phyloP scores from a whole-genome alignment of 1,140 invertebrate genomes.

The Riptortus pedestris region DNA sequence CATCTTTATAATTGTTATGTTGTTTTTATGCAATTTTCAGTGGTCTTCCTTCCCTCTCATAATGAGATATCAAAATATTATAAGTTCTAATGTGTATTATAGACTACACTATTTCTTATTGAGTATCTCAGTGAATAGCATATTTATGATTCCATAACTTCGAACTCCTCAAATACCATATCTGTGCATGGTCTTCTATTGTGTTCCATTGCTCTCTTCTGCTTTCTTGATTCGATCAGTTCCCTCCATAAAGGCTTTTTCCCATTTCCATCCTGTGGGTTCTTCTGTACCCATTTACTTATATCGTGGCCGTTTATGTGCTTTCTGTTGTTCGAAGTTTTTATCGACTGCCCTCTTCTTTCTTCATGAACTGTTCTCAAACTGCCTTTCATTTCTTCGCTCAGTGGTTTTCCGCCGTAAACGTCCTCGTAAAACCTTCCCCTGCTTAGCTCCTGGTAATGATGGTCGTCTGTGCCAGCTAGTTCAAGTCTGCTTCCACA shows the following conservation, averaged over 20 bases:
- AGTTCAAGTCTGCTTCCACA: conserved; percentile 70
- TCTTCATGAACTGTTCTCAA: conserved; percentile 30
- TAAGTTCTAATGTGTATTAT: no score
- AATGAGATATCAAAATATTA: no score
- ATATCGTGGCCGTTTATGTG: no score
- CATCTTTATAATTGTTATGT: no score
- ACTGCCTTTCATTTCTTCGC: conserved; percentile 23
- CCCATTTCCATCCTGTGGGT: not conserved
- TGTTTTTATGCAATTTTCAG: no score
- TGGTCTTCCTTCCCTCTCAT: no score
- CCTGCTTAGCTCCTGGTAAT: conserved; percentile 58
- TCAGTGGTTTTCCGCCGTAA: conserved; percentile 20
- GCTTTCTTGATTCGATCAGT: conserved; percentile 26
- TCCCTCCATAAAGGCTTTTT: conserved; percentile 25
- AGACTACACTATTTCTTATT: no score
- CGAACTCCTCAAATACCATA: conserved; percentile 27
- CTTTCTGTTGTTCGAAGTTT: conserved; percentile 7
- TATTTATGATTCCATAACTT: conserved; percentile 20
- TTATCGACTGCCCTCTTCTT: conserved; percentile 11
- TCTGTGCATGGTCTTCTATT: conserved; percentile 6
- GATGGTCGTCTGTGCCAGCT: conserved; percentile 46
- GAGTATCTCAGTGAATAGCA: no score
- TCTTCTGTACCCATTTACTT: conserved; percentile 5
- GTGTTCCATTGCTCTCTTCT: conserved; percentile 16
- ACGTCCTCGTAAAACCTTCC: conserved; percentile 33